Conservation (phyloP, 2,113 vertebrate species). For the Lagenorhynchus albirostris region DNA sequence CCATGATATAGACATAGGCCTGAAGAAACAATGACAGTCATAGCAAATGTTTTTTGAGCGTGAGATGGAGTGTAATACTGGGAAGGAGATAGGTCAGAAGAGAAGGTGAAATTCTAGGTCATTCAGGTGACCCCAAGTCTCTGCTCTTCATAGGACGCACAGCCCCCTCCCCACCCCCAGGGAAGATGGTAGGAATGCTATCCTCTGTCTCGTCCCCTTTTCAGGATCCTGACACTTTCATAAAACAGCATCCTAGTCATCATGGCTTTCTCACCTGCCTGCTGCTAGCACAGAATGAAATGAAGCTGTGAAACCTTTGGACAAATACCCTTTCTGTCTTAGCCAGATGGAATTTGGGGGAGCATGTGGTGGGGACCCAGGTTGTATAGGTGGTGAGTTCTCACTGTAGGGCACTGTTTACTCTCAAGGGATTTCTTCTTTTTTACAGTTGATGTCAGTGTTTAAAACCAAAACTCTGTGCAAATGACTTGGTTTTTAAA, state of each 20-base stretch:
- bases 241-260: not conserved
- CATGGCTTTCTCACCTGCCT: not conserved
- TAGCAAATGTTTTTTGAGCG: not conserved
- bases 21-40: not conserved
- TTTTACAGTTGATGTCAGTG: not conserved
- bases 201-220: not conserved
- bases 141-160: not conserved
- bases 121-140: not conserved
- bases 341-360: not conserved
- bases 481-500: slow-evolving; percentile 26
- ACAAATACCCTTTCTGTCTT: not conserved
- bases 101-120: not conserved
- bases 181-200: not conserved
- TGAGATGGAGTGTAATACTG: not conserved
- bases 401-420: not conserved
- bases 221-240: not conserved
- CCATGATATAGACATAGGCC: not conserved
- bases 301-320: not conserved
- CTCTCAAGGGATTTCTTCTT: not conserved
- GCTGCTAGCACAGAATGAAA: not conserved
- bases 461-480: slow-evolving; percentile 18
- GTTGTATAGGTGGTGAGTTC: not conserved
- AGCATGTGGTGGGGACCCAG: not conserved
- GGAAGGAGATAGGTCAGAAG: not conserved
- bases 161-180: not conserved